Conservation (phyloP, 2,113 vertebrate genomes). For the Tachycineta bicolor region DNA sequence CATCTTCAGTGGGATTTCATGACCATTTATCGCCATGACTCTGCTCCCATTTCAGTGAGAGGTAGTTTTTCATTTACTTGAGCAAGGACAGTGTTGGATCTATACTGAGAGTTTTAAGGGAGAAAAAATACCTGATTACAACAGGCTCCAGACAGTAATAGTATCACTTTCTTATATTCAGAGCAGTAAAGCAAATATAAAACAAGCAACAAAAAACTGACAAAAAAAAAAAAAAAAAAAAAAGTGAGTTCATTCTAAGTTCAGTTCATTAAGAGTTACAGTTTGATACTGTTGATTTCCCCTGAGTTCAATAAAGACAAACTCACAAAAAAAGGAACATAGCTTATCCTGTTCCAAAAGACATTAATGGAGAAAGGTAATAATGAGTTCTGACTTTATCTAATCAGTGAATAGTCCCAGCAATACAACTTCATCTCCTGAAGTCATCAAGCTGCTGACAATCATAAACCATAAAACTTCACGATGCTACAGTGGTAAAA, state of each 20-base stretch:
- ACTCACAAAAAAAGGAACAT: background rate
- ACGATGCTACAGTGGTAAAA: background rate
- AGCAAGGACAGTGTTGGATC: background rate
- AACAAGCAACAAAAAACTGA: background rate
- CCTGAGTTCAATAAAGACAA: conserved; percentile 18
- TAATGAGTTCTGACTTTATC: background rate
- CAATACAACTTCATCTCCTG: background rate
- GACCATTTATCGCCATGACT: background rate
- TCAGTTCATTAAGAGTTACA: conserved; percentile 25
- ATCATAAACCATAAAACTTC: background rate
- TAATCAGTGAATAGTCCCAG: background rate
- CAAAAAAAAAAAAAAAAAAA: background rate
- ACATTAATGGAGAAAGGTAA: background rate
- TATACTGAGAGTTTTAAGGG: background rate
- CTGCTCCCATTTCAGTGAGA: background rate
- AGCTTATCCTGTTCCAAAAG: background rate
- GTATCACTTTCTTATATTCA: background rate
- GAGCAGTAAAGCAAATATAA: conserved; percentile 1
- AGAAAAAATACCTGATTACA: background rate
- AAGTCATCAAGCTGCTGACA: background rate
- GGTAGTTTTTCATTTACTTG: conserved; percentile 8
- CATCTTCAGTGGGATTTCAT: conserved; percentile 38
- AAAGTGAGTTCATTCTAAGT: conserved; percentile 51
- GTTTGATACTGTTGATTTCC: conserved; percentile 48
- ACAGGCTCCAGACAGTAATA: background rate